Base-by-base conservation (phyloP, 2,113 vertebrate genomes). In the human region DNA sequence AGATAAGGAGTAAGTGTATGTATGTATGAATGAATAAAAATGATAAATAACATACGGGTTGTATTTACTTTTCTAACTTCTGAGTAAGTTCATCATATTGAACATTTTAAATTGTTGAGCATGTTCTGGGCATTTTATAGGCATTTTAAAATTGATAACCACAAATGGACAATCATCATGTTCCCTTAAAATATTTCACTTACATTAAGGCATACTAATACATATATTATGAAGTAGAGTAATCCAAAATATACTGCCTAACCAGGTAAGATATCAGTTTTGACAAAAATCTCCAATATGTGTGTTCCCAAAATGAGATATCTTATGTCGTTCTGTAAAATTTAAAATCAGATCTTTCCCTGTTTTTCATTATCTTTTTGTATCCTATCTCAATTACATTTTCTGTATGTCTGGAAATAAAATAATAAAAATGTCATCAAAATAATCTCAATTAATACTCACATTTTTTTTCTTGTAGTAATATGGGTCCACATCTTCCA, bases 401-500 rank as follows among this genome's bases (percentile, higher is more conserved):
- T 82, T 90, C 91, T 52, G 8, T 1, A 40, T 30, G 7, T 68
- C 3, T 85, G 18, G 8, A 93, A 84, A 72, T 57, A 81, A 96
- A 92, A n/a, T 64, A 59, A 75, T 90, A 18, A 68, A 88, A 95
- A 72, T 57, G 5, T 32, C 90, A 6, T 57, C 68, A 35, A 1
- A 25, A 23, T 59, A n/a, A 81, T 3, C 61, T 45, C 11, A 68
- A 12, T 35, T 40, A 93, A 92, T 94, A 98, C 99, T 97, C 98
- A 99, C 99, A 98, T 98, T 99, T 98, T 99, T 98, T 93, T 98
- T 99, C 73, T 59, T 95, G 97, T 97, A 99, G 98, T 97, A 99
- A 80, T 97, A 97, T 59, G 99, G 98, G 97, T 99, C 99, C 98
- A 99, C 97, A 89, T 99, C 99, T 97, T 99, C 99, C 98, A 99